phyloP scores from a whole-genome alignment of 37 sponge, comb jelly and placozoan genomes.

The Petrosia ficiformis region DNA sequence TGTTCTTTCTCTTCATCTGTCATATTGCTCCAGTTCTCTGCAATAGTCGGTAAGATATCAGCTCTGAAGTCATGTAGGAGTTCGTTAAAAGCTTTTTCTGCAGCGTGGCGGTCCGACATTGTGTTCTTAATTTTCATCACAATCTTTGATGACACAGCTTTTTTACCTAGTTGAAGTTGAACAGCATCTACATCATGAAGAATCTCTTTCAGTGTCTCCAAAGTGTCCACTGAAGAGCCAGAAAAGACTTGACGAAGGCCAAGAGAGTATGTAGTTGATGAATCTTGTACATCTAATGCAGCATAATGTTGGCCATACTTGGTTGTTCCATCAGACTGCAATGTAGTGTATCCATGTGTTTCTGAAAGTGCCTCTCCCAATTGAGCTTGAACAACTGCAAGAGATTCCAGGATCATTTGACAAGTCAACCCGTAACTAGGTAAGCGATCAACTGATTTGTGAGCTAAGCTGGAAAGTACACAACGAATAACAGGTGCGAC shows the following conservation, averaged over 20 bases:
- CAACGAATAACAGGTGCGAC: conserved; percentile 14
- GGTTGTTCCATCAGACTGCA: conserved; percentile 10
- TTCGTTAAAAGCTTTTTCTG: conserved; percentile 22
- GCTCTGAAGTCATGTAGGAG: conserved; percentile 28
- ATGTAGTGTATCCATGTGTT: neutral
- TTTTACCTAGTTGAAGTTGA: neutral
- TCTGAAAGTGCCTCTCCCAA: conserved; percentile 18
- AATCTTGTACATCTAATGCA: neutral
- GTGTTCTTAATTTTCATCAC: conserved; percentile 35
- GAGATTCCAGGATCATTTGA: conserved; percentile 7
- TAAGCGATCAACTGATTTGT: neutral
- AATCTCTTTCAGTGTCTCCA: conserved; percentile 26
- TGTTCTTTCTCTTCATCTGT: conserved; percentile 10
- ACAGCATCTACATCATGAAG: conserved; percentile 19
- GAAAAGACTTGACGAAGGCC: conserved; percentile 18
- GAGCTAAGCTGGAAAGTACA: neutral
- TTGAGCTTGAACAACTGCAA: conserved; percentile 23
- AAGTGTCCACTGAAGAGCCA: conserved; percentile 6
- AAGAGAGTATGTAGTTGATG: conserved; percentile 10
- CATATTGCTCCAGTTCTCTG: conserved; percentile 15
- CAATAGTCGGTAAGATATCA: conserved; percentile 32
- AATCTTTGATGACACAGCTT: conserved; percentile 8
- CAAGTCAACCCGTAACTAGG: conserved; percentile 11
- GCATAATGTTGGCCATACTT: conserved; percentile 8
- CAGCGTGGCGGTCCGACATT: conserved; percentile 56